Conservation (phyloP, 2,888 invertebrate genomes). For the Vesta saturnalis region DNA sequence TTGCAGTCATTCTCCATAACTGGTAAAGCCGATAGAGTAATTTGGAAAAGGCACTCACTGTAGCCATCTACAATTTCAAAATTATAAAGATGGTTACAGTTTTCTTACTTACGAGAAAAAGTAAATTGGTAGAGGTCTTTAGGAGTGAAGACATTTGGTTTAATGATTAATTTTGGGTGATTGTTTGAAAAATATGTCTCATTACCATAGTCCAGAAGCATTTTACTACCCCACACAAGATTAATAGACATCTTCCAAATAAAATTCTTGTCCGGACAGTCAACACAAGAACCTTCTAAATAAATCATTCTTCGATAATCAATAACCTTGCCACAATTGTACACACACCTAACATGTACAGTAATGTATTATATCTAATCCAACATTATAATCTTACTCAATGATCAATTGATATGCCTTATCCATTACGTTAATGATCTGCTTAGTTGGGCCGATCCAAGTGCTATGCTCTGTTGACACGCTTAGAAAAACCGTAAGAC, state of each 20-base stretch:
- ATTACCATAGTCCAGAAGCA: slow-evolving; percentile 7
- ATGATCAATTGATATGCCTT: background rate
- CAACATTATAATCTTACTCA: background rate
- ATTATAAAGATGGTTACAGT: background rate
- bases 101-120: background rate
- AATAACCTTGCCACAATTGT: slow-evolving; percentile 15
- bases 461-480: slow-evolving; percentile 10
- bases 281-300: slow-evolving; percentile 11
- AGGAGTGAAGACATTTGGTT: slow-evolving; percentile 16
- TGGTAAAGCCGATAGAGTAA: too few species aligned
- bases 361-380: background rate
- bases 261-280: slow-evolving; percentile 13
- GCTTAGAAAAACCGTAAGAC: background rate
- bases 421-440: slow-evolving; percentile 11
- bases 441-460: slow-evolving; percentile 12
- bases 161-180: slow-evolving; percentile 15
- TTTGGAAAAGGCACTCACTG: too few species aligned
- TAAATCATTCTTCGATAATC: background rate
- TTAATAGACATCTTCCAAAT: slow-evolving; percentile 22
- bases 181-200: slow-evolving; percentile 14
- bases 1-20: background rate
- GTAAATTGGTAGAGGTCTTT: slow-evolving; percentile 22
- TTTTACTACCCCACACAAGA: background rate
- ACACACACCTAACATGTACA: slow-evolving; percentile 13
- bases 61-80: too few species aligned